Conservation (phyloP, 2,113 vertebrate species). For the Morphnarchus princeps region DNA sequence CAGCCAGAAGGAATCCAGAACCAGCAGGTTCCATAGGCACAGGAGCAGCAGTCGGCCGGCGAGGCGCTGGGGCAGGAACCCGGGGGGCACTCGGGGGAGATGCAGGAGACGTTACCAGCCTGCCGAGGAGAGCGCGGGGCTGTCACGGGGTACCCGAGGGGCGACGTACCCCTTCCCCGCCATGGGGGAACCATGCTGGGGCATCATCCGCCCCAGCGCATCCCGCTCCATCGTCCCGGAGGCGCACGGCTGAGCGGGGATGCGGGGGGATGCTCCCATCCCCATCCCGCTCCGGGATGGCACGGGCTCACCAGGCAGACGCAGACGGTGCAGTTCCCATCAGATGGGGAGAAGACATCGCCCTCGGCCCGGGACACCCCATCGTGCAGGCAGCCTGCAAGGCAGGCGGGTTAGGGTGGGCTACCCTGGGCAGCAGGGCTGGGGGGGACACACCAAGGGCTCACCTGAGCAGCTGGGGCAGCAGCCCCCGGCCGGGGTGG, state of each 20-base stretch:
- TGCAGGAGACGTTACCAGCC: slow-evolving; percentile 77
- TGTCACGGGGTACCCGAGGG: background rate
- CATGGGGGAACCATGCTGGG: background rate
- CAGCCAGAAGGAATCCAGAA: too few species aligned
- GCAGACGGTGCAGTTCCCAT: slow-evolving; percentile 74
- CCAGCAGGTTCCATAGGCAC: too few species aligned
- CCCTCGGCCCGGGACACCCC: slow-evolving; percentile 68
- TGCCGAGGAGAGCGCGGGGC: background rate
- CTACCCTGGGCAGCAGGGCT: rapidly evolving
- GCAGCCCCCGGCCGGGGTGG: slow-evolving; percentile 35
- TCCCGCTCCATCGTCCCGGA: rapidly evolving
- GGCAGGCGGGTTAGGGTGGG: background rate
- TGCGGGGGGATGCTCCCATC: background rate
- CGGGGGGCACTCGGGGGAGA: slow-evolving; percentile 67
- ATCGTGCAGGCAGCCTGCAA: slow-evolving; percentile 72
- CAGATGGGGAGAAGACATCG: slow-evolving; percentile 69
- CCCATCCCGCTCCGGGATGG: background rate
- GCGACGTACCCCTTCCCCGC: background rate
- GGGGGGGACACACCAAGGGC: rapidly evolving
- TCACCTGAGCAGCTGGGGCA: slow-evolving; percentile 74
- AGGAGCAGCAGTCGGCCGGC: slow-evolving; percentile 63
- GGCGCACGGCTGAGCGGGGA: background rate
- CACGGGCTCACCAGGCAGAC: slow-evolving; percentile 73
- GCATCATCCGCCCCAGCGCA: rapidly evolving
- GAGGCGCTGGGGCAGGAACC: slow-evolving; percentile 61